A percentile compares a stretch with the other conserved stretches of the same genome.
Conservation (phyloP, 2,113 vertebrate genomes). For the Rhynchomys soricoides region DNA sequence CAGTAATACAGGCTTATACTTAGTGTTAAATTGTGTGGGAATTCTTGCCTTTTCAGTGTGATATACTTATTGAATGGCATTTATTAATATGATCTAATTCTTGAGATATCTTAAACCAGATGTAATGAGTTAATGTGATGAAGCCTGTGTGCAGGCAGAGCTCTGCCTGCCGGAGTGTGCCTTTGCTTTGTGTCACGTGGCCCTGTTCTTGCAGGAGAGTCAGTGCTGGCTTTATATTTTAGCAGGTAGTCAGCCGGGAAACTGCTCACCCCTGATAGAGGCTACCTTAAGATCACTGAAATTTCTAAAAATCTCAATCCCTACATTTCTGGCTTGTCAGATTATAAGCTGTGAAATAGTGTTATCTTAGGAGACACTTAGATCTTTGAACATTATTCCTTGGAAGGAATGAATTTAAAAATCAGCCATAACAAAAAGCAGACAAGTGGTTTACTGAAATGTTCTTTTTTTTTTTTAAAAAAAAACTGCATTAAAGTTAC, state of each 20-base stretch:
- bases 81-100: slow-evolving; percentile 37
- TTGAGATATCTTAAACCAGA: slow-evolving; percentile 30
- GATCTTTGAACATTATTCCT: slow-evolving; percentile 29
- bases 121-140: background rate
- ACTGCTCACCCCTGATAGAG: background rate
- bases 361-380: slow-evolving; percentile 51
- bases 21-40: slow-evolving; percentile 23
- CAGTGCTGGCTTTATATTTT: slow-evolving; percentile 4
- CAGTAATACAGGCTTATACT: background rate
- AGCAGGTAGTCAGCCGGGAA: background rate
- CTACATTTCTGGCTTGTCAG: slow-evolving; percentile 47
- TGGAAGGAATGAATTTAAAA: slow-evolving; percentile 50
- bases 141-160: background rate
- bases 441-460: slow-evolving; percentile 74
- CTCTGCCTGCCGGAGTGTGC: background rate
- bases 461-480: slow-evolving; percentile 68
- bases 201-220: slow-evolving; percentile 29
- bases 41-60: background rate
- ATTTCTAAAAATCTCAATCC: slow-evolving; percentile 10
- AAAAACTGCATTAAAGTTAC: slow-evolving; percentile 57
- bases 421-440: background rate
- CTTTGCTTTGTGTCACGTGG: slow-evolving; percentile 38
- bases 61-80: background rate
- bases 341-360: background rate
- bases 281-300: slow-evolving; percentile 30